phyloP scores from a whole-genome alignment of 2,113 vertebrate species.

The Agelaius phoeniceus region DNA sequence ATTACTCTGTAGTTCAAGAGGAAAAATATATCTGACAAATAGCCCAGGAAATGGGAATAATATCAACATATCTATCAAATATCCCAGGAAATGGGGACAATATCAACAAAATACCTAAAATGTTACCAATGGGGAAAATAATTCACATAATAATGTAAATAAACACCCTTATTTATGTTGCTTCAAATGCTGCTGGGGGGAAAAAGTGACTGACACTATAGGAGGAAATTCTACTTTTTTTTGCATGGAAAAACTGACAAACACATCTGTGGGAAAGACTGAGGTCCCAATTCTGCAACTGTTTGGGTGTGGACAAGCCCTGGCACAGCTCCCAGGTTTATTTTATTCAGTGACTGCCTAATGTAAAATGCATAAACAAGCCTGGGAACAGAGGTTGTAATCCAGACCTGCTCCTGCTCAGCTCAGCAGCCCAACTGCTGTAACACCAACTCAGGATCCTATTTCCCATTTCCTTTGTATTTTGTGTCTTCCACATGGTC shows the following conservation, averaged over 20 bases:
- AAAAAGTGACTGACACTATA: neutral
- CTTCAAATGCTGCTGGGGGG: neutral
- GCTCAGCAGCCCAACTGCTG: neutral
- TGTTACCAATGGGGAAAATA: neutral
- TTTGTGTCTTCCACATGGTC: neutral
- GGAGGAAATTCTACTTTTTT: neutral
- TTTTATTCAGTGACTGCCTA: conserved; percentile 16
- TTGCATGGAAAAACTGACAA: neutral
- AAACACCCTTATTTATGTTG: neutral
- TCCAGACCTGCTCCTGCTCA: neutral
- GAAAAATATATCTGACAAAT: neutral
- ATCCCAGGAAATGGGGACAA: neutral
- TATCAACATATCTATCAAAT: neutral
- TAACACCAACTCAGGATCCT: neutral
- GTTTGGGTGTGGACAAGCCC: conserved; percentile 14
- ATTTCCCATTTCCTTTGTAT: neutral
- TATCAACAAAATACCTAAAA: neutral
- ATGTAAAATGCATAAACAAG: conserved; percentile 37
- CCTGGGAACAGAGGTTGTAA: conserved; percentile 3
- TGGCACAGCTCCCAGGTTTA: conserved; percentile 25
- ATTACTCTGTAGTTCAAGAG: neutral
- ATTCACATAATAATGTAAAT: neutral
- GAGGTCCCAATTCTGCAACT: neutral
- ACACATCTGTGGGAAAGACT: neutral
- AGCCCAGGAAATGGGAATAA: neutral